Evolutionary conservation across 2,113 vertebrate genomes (phyloP).

Genomic region (Malurus cyaneus): DNA sequence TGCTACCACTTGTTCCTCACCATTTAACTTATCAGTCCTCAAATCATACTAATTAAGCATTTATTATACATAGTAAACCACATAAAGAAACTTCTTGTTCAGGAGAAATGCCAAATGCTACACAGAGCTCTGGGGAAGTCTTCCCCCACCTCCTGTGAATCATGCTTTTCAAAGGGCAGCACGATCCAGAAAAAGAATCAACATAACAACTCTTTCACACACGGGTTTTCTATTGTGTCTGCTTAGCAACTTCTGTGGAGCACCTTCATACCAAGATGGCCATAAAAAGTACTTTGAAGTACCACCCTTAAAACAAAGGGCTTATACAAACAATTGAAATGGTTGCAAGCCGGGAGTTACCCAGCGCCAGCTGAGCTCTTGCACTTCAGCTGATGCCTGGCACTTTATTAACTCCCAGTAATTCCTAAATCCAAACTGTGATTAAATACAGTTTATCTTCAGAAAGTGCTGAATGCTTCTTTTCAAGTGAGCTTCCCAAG

Average conservation of each 20-base stretch:
- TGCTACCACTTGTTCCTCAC: constrained; percentile 31
- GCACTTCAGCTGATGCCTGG: not conserved
- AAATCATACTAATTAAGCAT: constrained; percentile 52
- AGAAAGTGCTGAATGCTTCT: not conserved
- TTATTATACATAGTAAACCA: constrained; percentile 47
- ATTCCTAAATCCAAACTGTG: not conserved
- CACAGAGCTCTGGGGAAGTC: not conserved
- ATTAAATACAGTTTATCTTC: not conserved
- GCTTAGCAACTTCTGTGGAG: constrained; percentile 12
- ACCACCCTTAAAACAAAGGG: constrained; percentile 33
- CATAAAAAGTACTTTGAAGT: constrained; percentile 38
- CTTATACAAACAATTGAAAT: constrained; percentile 10
- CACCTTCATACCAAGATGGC: constrained; percentile 41
- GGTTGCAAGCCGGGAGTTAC: not conserved
- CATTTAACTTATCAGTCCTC: constrained; percentile 57
- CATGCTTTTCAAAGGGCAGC: constrained; percentile 6
- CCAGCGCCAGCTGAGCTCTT: not conserved
- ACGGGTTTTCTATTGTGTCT: not conserved
- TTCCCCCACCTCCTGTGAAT: constrained; percentile 23
- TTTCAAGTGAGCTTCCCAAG: not conserved
- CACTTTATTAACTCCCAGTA: not conserved
- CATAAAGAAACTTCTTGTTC: constrained; percentile 41
- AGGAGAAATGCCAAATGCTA: constrained; percentile 63
- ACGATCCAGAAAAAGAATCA: constrained; percentile 1
- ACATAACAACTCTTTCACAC: constrained; percentile 11